These are phyloP conservation scores for Falco cherrug DNA, from an alignment of 2,797 vertebrate genomes.

Conservation along the genomic window DNA sequence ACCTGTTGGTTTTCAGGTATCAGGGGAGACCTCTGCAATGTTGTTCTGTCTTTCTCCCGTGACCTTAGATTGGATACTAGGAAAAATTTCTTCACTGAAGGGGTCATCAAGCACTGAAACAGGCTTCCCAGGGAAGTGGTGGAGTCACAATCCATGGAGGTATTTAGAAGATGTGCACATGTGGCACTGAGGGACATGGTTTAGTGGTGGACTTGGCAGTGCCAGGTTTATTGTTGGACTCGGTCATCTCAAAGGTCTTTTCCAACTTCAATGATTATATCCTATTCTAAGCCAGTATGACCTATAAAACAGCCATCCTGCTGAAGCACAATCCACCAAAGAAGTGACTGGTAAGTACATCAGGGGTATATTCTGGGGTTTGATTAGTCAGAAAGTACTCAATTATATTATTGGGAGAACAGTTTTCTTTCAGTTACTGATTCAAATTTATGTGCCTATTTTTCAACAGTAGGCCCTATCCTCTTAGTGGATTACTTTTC, in stretches of 20 bases:
- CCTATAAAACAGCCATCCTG: not conserved
- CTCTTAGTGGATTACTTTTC: not conserved
- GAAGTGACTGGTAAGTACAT: not conserved
- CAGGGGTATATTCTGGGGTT: not conserved
- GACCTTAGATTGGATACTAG: not conserved
- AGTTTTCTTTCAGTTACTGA: not conserved
- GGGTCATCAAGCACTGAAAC: not conserved
- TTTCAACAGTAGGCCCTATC: not conserved
- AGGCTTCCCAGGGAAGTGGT: not conserved
- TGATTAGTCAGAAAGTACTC: not conserved
- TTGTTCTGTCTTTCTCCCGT: not conserved
- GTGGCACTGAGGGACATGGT: too few relatives aligned
- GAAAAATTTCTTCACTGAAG: not conserved
- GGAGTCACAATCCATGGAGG: not conserved
- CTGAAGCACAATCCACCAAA: not conserved
- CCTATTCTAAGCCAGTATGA: not conserved
- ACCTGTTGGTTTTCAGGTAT: not conserved
- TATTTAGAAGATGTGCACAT: not conserved
- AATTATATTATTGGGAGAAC: not conserved
- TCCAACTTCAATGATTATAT: not conserved
- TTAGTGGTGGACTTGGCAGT: not conserved
- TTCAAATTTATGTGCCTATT: not conserved
- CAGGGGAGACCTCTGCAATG: not conserved
- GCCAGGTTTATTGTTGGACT: not conserved
- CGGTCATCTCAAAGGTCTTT: not conserved